A percentile compares a stretch with the other conserved stretches of the same genome.
Conservation (phyloP, 2,113 vertebrate species). For the Caranx melampygus region DNA sequence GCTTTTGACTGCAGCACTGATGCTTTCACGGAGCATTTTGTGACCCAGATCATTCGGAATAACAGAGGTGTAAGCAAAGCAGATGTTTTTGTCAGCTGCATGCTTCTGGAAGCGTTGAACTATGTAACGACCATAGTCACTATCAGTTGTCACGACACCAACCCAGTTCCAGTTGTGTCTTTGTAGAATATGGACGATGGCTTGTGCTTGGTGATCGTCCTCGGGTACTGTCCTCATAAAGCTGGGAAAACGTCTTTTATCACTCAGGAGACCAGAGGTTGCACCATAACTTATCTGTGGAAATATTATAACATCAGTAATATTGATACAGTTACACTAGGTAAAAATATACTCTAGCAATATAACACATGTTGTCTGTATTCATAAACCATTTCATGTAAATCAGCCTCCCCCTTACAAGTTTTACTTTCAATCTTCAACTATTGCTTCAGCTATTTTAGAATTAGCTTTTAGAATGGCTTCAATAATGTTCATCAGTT, state of each 20-base stretch:
- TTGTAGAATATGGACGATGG: slow-evolving; percentile 83
- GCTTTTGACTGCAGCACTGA: slow-evolving; percentile 77
- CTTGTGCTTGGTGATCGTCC: slow-evolving; percentile 83
- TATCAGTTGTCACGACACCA: slow-evolving; percentile 82
- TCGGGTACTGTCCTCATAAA: slow-evolving; percentile 57
- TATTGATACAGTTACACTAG: not conserved
- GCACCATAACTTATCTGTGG: slow-evolving; percentile 76
- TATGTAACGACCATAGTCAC: slow-evolving; percentile 65
- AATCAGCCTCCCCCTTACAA: too few relatives aligned
- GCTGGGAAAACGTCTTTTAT: slow-evolving; percentile 51
- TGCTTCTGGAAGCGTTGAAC: slow-evolving; percentile 81
- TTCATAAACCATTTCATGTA: not conserved
- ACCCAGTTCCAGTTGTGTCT: slow-evolving; percentile 85
- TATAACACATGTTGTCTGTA: not conserved
- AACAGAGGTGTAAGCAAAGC: slow-evolving; percentile 85
- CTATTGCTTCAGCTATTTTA: too few relatives aligned
- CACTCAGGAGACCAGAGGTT: slow-evolving; percentile 66
- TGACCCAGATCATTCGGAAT: slow-evolving; percentile 83
- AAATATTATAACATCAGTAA: not conserved
- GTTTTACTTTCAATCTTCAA: too few relatives aligned
- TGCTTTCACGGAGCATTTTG: slow-evolving; percentile 66
- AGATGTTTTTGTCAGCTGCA: slow-evolving; percentile 76
- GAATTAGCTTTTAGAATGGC: too few relatives aligned
- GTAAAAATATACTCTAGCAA: not conserved
- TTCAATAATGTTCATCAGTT: too few relatives aligned